Evolutionary conservation across 1,140 invertebrate genomes (phyloP).

Genomic region (Mylabris phalerata): DNA sequence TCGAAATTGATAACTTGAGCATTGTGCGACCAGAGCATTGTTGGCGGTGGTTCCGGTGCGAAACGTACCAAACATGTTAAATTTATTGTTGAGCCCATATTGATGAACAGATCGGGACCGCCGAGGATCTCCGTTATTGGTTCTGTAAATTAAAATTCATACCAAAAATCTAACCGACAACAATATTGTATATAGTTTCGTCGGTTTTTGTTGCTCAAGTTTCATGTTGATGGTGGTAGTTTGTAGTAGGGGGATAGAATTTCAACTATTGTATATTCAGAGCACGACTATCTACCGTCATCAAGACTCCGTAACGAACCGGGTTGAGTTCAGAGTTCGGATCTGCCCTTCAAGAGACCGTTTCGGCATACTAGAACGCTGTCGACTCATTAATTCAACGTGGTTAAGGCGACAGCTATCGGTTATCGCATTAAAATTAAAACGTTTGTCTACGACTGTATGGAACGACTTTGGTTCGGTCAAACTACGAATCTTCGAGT

Average conservation of each 20-base stretch:
- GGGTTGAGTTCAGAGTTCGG: conserved; percentile 5
- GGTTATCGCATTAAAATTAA: conserved; percentile 13
- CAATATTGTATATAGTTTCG: neutral
- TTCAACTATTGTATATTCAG: conserved; percentile 25
- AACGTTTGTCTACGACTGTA: neutral
- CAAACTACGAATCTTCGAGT: conserved; percentile 1
- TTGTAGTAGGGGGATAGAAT: too few species aligned
- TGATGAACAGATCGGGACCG: conserved; percentile 73
- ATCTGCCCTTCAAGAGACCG: conserved; percentile 7
- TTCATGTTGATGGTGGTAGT: too few species aligned
- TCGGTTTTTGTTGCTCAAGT: too few species aligned
- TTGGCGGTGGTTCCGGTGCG: conserved; percentile 70
- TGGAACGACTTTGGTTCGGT: conserved; percentile 15
- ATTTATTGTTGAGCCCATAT: conserved; percentile 82
- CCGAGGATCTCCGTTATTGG: conserved; percentile 77
- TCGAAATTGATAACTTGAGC: conserved; percentile 73
- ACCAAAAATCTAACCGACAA: neutral
- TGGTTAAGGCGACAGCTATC: conserved; percentile 22
- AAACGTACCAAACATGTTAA: conserved; percentile 76
- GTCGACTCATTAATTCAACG: conserved; percentile 24
- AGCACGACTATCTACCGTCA: conserved; percentile 16
- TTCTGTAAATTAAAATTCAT: conserved; percentile 51
- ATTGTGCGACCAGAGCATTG: conserved; percentile 76
- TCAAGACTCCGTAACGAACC: conserved; percentile 26
- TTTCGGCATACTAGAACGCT: conserved; percentile 16